These are phyloP conservation scores for Hyaena hyaena DNA, from an alignment of 2,113 vertebrate genomes.

Conservation along the genomic window DNA sequence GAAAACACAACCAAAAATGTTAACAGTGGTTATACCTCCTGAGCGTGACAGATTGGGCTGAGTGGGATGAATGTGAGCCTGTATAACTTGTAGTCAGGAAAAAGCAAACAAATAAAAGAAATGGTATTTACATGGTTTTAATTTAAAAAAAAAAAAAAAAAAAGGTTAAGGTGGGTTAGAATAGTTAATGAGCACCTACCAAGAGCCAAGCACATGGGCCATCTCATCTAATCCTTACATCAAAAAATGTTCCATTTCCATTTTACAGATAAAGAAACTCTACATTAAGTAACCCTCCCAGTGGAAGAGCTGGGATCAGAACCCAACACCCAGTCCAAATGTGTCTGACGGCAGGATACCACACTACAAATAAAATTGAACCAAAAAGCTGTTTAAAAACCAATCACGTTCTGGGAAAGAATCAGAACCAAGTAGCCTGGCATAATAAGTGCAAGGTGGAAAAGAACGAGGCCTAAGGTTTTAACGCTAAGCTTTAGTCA, in stretches of 20 bases:
- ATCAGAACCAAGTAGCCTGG: background rate
- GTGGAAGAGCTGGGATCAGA: background rate
- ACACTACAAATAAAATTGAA: constrained; percentile 26
- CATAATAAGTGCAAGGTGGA: background rate
- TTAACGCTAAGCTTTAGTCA: background rate
- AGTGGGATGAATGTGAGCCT: background rate
- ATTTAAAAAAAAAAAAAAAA: background rate
- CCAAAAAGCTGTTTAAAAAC: background rate
- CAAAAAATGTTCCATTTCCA: background rate
- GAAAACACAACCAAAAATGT: background rate
- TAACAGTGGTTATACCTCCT: background rate
- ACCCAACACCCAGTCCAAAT: background rate
- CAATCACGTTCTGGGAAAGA: background rate
- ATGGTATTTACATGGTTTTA: background rate
- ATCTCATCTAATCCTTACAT: background rate
- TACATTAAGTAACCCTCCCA: background rate
- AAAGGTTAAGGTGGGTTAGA: background rate
- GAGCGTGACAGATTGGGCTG: background rate
- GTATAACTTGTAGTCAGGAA: constrained; percentile 39
- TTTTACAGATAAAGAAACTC: constrained; percentile 13
- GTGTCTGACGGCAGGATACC: background rate
- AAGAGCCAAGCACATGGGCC: background rate
- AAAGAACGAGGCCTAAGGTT: background rate
- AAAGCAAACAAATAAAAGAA: background rate
- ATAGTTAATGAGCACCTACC: background rate